A percentile compares a stretch with the other conserved stretches of the same genome.
Evolutionary conservation across 2,888 invertebrate genomes (phyloP).

Genomic region (Eupithecia tripunctaria): DNA sequence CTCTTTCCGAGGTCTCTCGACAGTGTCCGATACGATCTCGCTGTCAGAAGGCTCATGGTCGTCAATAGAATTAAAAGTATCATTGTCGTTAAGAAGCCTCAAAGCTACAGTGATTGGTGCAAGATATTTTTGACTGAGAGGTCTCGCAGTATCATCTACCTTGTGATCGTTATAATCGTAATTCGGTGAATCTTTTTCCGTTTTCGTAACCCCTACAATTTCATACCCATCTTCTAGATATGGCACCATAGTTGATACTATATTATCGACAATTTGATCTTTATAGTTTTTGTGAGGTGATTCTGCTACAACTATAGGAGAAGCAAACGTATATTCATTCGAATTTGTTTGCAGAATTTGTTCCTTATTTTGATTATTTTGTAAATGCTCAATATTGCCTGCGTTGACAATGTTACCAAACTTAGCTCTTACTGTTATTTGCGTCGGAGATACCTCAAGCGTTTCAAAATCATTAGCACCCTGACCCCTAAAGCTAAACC

Average conservation of each 20-base stretch:
- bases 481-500: constrained; percentile 53
- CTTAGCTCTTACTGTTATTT: constrained; percentile 69
- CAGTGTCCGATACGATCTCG: constrained; percentile 69
- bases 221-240: constrained; percentile 76
- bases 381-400: constrained; percentile 55
- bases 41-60: constrained; percentile 74
- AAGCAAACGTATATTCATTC: constrained; percentile 67
- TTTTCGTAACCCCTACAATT: constrained; percentile 70
- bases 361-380: constrained; percentile 45
- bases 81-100: constrained; percentile 77
- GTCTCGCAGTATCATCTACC: constrained; percentile 83
- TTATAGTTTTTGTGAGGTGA: constrained; percentile 59
- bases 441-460: constrained; percentile 54
- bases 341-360: constrained; percentile 53
- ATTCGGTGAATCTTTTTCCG: constrained; percentile 52
- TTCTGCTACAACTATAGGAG: constrained; percentile 81
- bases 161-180: constrained; percentile 50
- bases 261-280: constrained; percentile 69
- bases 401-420: constrained; percentile 64
- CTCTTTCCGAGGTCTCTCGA: constrained; percentile 69
- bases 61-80: constrained; percentile 67
- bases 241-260: constrained; percentile 77
- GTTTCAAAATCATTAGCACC: constrained; percentile 48
- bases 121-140: constrained; percentile 82
- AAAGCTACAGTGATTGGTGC: constrained; percentile 86